Conservation (phyloP, 2,888 invertebrate genomes). For the Acanthoscelides obtectus region DNA sequence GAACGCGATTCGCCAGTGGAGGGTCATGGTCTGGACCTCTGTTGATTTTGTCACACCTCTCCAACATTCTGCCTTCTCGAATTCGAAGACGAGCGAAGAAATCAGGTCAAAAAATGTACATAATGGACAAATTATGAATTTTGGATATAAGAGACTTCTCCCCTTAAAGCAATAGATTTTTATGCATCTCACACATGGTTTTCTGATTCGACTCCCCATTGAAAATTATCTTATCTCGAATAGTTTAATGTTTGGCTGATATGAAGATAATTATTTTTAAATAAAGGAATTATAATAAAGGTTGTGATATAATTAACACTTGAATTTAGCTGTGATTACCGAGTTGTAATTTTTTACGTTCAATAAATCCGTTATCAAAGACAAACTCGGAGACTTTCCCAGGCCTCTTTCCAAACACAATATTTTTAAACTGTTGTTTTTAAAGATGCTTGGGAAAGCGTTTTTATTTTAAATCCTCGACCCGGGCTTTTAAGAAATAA, state of each 20-base stretch:
- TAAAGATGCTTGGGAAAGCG: slow-evolving; percentile 41
- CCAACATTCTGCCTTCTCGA: too few species aligned
- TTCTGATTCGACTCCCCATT: not conserved
- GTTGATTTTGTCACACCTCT: too few species aligned
- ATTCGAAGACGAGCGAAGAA: too few species aligned
- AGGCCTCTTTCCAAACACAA: slow-evolving; percentile 40
- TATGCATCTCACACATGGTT: not conserved
- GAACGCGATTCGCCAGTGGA: too few species aligned
- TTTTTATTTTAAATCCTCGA: slow-evolving; percentile 40
- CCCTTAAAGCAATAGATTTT: too few species aligned
- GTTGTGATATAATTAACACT: slow-evolving; percentile 25
- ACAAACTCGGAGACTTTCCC: slow-evolving; percentile 36
- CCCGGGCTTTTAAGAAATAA: slow-evolving; percentile 24
- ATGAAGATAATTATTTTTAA: not conserved
- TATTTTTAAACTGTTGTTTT: slow-evolving; percentile 26
- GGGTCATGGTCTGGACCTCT: too few species aligned
- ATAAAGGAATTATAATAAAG: slow-evolving; percentile 15
- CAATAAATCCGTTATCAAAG: slow-evolving; percentile 43
- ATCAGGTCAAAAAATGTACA: too few species aligned
- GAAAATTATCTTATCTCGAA: not conserved
- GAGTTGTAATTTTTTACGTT: slow-evolving; percentile 24
- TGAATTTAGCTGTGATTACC: slow-evolving; percentile 17
- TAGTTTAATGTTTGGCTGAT: not conserved
- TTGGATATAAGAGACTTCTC: too few species aligned
- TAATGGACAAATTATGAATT: too few species aligned